Conservation (phyloP, 30 jellyfish, hydroid and myxozoan species). For the Cassiopea andromeda region DNA sequence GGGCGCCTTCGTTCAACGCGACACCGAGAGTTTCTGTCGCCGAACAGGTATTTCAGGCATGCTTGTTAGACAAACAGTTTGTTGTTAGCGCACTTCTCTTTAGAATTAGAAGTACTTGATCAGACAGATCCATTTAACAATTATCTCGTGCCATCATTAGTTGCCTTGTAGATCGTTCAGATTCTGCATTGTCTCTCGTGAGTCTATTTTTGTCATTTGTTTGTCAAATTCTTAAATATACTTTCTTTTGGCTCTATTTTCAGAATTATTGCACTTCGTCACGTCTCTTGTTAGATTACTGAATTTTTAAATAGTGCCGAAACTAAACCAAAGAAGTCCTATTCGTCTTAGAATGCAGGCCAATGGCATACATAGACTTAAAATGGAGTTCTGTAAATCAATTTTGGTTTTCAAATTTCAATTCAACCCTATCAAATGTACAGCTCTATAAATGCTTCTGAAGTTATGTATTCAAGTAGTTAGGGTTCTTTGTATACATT, state of each 20-base stretch:
- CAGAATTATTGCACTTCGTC: conserved; percentile 32
- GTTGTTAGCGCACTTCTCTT: neutral
- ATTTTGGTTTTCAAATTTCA: too few relatives aligned
- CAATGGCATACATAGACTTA: too few relatives aligned
- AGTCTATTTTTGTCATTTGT: neutral
- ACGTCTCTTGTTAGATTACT: neutral
- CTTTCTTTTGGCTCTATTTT: conserved; percentile 9
- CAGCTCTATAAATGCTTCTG: too few relatives aligned
- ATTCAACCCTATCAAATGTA: too few relatives aligned
- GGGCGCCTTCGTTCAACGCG: neutral
- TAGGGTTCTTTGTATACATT: neutral
- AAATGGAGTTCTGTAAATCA: too few relatives aligned
- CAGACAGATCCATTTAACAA: neutral
- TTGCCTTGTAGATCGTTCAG: neutral
- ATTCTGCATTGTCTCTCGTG: conserved; percentile 3
- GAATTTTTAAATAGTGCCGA: neutral
- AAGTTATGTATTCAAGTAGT: too few relatives aligned
- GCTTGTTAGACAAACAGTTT: neutral
- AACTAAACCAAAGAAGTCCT: too few relatives aligned
- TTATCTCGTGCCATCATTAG: neutral
- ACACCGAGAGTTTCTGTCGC: neutral
- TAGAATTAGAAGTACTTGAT: neutral
- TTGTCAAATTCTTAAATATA: conserved; percentile 3
- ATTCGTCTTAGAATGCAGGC: too few relatives aligned
- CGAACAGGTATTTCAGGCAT: neutral